Conservation (phyloP, 92 coral and sea anemone genomes). For the Micromussa lordhowensis region DNA sequence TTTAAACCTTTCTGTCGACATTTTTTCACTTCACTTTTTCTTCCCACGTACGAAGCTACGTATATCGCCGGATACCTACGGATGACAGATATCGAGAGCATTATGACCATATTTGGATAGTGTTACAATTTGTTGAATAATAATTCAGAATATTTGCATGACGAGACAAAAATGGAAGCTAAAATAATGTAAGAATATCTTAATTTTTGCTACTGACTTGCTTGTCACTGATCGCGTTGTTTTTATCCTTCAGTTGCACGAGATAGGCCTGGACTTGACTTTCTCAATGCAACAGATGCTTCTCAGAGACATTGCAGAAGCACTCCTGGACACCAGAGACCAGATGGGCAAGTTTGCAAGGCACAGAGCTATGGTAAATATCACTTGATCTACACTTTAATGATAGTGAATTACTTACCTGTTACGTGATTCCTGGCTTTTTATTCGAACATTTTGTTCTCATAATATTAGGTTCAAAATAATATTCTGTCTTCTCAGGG, state of each 20-base stretch:
- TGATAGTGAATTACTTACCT: background rate
- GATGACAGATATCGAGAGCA: no score
- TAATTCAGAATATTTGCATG: no score
- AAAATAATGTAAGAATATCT: no score
- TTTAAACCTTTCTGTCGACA: no score
- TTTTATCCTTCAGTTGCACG: slow-evolving; percentile 72
- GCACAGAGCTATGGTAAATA: slow-evolving; percentile 90
- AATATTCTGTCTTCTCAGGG: background rate
- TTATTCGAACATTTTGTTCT: background rate
- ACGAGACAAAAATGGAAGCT: no score
- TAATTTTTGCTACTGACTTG: no score
- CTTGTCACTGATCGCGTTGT: background rate
- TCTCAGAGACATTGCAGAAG: slow-evolving; percentile 83
- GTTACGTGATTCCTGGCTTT: background rate
- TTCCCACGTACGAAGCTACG: no score
- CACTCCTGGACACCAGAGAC: slow-evolving; percentile 92
- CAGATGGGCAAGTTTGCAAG: slow-evolving; percentile 92
- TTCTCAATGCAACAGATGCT: slow-evolving; percentile 99
- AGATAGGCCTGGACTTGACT: slow-evolving; percentile 92
- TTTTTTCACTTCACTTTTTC: no score
- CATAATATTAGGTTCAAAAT: no score
- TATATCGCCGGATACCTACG: no score
- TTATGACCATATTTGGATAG: no score
- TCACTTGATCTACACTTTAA: background rate
- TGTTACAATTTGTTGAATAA: no score